A percentile compares a stretch with the other conserved stretches of the same genome.
These are phyloP conservation scores for Galeopterus variegatus DNA, from an alignment of 2,113 vertebrate genomes.

Conservation along the genomic window DNA sequence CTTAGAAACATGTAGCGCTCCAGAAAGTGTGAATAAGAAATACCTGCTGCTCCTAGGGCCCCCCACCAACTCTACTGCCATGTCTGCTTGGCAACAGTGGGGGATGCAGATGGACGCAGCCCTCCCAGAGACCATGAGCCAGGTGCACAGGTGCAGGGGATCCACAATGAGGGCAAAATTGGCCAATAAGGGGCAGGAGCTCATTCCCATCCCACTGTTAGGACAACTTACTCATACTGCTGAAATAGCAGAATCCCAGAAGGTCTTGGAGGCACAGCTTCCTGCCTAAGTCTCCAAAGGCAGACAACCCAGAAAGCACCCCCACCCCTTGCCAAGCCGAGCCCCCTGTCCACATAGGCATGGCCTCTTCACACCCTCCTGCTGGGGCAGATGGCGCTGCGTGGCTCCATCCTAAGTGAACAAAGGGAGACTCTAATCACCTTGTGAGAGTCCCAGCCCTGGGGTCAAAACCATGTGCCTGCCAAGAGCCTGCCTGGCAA, in stretches of 20 bases:
- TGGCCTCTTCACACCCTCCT: not conserved
- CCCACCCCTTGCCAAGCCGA: too few relatives aligned
- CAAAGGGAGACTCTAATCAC: not conserved
- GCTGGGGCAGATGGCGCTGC: not conserved
- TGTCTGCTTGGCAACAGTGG: not conserved
- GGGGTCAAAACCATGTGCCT: accelerated
- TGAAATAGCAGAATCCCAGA: not conserved
- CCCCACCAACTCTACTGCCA: not conserved
- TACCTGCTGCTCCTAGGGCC: not conserved
- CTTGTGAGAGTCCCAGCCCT: not conserved
- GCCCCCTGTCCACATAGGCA: accelerated
- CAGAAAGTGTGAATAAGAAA: not conserved
- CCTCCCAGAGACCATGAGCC: not conserved
- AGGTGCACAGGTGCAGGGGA: not conserved
- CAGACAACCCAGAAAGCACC: not conserved
- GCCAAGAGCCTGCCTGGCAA: not conserved
- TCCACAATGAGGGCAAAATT: not conserved
- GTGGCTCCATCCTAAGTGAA: not conserved
- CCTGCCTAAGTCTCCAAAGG: not conserved
- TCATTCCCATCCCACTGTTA: not conserved
- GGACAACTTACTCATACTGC: not conserved
- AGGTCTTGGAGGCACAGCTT: not conserved
- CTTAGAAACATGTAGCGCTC: not conserved
- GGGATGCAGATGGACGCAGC: not conserved
- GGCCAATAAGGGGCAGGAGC: not conserved